Base-by-base conservation (phyloP, 1,140 invertebrate genomes). In the Macrostomum lignano region DNA sequence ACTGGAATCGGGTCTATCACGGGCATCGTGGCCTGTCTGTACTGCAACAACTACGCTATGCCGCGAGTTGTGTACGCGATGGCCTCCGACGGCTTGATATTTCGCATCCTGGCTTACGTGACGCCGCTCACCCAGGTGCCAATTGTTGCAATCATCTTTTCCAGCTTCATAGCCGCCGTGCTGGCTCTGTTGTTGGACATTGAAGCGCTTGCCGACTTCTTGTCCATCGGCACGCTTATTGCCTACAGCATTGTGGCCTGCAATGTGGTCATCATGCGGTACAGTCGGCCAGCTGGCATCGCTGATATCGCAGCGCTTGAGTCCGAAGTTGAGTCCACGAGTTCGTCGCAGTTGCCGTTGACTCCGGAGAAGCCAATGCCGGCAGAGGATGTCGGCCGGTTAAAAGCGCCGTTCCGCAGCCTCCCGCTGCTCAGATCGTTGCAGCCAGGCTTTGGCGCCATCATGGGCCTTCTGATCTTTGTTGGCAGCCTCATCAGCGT, bases 161-260 rank as follows among this genome's bases (percentile, higher is more conserved):
- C 76, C 26, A 74, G 76, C 0, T 39, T 73, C 68, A 1, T 73
- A 2, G 37, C 74, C 22, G 73, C 71, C 1, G 31, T 74, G 0
- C 70, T 84, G 37, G 74, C 78, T 6, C 48, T 84, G 3, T 47
- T 82, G 11, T 75, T 86, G 46, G 76, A 86, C 51, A 64, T 88
- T 37, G 68, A 77, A 44, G 77, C 77, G 40, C 60, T 86, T 9
- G 75, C 86, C 1, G 79, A 88, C 45, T 79, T 84, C 44, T 78
- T 84, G 73, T 79, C 75, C 0, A 81, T 84, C 42, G 77, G 78
- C 1, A 84, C 77, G 0, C 62, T 84, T 6, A 52, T 81, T 33
- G 76, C 77, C 0, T 84, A 82, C 46, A 79, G 75, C 3, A 76
- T 82, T 21, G 77, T 84, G 1, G 75, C 74, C 36, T 73, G 73